Percentiles rank a stretch among this genome's conserved stretches.
These are phyloP conservation scores for Oryctes rhinoceros DNA, from an alignment of 1,140 invertebrate species.

Conservation along the genomic window DNA sequence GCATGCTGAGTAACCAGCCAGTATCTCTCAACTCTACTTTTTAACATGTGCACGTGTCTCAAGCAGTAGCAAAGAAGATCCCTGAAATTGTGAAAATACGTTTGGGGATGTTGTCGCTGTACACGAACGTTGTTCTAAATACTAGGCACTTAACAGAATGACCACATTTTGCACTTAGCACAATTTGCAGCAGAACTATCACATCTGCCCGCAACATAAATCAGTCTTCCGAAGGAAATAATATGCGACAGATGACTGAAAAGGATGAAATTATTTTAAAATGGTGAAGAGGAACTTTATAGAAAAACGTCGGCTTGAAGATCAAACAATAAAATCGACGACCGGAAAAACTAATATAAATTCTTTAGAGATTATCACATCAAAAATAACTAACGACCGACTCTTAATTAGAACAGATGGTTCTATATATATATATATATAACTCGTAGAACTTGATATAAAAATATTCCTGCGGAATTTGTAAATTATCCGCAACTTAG, in stretches of 20 bases:
- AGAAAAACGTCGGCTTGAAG: slow-evolving; percentile 7
- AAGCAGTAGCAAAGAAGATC: no score
- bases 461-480: no score
- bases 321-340: slow-evolving; percentile 18
- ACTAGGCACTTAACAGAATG: neutral
- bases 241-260: neutral
- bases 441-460: no score
- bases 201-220: slow-evolving; percentile 17
- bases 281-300: neutral
- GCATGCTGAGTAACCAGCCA: no score
- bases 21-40: no score
- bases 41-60: no score
- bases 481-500: no score
- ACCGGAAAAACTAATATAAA: slow-evolving; percentile 34
- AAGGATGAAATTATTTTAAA: slow-evolving; percentile 32
- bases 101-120: no score
- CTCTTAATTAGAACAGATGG: slow-evolving; percentile 1
- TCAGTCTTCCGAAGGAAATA: slow-evolving; percentile 32
- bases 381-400: neutral
- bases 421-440: no score
- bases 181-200: slow-evolving; percentile 26
- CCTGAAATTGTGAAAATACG: no score
- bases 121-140: neutral
- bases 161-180: slow-evolving; percentile 35
- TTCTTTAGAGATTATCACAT: slow-evolving; percentile 19